phyloP scores from a whole-genome alignment of 37 sponge, comb jelly and placozoan genomes.

The Oopsacas minuta region DNA sequence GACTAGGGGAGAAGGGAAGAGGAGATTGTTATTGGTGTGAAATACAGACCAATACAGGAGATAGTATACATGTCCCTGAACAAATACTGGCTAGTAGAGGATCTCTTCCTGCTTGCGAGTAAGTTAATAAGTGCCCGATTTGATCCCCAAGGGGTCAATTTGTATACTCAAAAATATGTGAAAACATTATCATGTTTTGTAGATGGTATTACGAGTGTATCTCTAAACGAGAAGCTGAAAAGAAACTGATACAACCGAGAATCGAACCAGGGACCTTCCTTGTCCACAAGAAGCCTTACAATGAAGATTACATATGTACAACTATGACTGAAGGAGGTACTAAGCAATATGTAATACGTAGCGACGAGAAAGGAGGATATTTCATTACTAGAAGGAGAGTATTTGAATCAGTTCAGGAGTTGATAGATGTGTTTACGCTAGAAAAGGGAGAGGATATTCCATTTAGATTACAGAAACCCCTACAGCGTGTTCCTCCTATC shows the following conservation, averaged over 20 bases:
- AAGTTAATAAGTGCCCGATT: neutral
- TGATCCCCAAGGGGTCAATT: too few species aligned
- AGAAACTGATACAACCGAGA: neutral
- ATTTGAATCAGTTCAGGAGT: conserved; percentile 67
- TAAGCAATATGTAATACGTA: conserved; percentile 85
- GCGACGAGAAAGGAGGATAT: conserved; percentile 71
- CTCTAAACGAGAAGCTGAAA: neutral
- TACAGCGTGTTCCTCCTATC: neutral
- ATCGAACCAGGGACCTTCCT: neutral
- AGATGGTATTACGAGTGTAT: neutral
- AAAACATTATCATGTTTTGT: too few species aligned
- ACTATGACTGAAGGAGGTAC: conserved; percentile 18
- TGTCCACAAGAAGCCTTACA: neutral
- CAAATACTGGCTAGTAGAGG: neutral
- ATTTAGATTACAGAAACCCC: neutral
- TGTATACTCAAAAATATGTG: too few species aligned
- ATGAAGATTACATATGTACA: neutral
- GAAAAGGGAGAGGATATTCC: neutral
- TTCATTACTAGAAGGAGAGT: conserved; percentile 81
- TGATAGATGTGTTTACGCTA: conserved; percentile 32
- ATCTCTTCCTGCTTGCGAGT: neutral
- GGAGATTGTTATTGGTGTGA: neutral
- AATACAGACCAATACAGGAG: neutral
- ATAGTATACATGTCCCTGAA: neutral
- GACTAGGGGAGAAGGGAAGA: neutral